Conservation (phyloP, 2,113 vertebrate species). For the Oreochromis tanganicae region DNA sequence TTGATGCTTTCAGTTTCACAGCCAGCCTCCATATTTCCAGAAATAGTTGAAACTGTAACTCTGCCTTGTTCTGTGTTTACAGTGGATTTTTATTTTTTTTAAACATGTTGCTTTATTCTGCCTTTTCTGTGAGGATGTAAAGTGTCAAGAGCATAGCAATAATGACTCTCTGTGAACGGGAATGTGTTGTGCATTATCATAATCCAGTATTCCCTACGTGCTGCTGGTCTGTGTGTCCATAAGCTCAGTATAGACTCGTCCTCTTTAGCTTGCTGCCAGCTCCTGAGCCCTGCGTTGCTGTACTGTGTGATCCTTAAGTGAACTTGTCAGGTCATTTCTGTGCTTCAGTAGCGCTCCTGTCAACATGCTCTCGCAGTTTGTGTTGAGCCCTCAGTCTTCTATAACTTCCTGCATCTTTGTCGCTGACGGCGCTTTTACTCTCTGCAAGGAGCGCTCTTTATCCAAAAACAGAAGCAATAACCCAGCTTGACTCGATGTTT, state of each 20-base stretch:
- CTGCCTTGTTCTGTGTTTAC: constrained; percentile 45
- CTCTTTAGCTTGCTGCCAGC: not conserved
- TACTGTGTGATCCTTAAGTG: not conserved
- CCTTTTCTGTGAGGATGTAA: not conserved
- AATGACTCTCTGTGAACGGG: not conserved
- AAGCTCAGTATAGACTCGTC: not conserved
- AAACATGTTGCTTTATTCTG: not conserved
- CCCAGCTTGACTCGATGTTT: not conserved
- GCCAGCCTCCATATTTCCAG: not conserved
- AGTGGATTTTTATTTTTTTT: not conserved
- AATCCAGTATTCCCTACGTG: not conserved
- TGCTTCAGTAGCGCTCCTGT: not conserved
- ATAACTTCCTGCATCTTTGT: not conserved
- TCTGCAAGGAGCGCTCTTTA: not conserved
- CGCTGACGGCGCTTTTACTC: not conserved
- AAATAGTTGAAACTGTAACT: not conserved
- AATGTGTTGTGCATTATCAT: not conserved
- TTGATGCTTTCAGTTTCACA: constrained; percentile 11
- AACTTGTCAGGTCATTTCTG: not conserved
- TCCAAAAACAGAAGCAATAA: constrained; percentile 43
- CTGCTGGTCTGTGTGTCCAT: not conserved
- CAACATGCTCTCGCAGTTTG: not conserved
- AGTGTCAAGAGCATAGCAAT: constrained; percentile 29
- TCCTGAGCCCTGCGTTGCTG: not conserved
- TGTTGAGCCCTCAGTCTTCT: not conserved